phyloP scores from a whole-genome alignment of 2,797 vertebrate species.

The Fringilla coelebs region DNA sequence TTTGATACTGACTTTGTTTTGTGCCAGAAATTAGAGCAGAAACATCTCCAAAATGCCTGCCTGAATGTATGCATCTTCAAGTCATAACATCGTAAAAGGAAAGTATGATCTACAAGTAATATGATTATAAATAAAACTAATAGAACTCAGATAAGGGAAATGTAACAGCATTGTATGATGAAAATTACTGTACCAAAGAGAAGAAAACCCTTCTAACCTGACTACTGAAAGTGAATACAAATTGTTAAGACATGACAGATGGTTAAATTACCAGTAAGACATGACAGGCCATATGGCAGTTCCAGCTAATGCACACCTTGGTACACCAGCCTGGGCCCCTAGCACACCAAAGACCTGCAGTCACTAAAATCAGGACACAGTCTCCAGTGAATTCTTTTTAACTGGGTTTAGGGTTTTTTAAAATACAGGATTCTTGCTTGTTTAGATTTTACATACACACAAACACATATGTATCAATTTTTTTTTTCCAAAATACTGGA shows the following conservation, averaged over 20 bases:
- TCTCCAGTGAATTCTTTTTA: background rate
- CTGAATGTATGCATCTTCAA: background rate
- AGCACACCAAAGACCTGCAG: background rate
- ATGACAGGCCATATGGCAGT: conserved; percentile 40
- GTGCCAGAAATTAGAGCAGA: background rate
- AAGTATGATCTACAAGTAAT: background rate
- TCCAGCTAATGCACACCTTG: conserved; percentile 33
- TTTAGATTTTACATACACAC: background rate
- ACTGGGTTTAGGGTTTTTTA: background rate
- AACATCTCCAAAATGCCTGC: background rate
- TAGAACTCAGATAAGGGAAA: background rate
- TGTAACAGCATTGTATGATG: background rate
- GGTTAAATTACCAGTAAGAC: conserved; percentile 46
- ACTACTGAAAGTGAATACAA: background rate
- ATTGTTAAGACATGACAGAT: conserved; percentile 42
- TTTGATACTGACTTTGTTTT: background rate
- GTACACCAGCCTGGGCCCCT: background rate
- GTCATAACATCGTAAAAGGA: background rate
- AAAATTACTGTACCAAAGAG: background rate
- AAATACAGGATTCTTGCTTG: background rate
- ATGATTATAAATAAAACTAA: background rate
- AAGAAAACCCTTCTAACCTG: background rate
- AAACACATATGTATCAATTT: background rate
- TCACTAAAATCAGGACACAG: background rate
- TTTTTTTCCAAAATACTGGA: background rate